Evolutionary conservation across 2,113 vertebrate genomes (phyloP).

Genomic region (Rhizomys pruinosus): DNA sequence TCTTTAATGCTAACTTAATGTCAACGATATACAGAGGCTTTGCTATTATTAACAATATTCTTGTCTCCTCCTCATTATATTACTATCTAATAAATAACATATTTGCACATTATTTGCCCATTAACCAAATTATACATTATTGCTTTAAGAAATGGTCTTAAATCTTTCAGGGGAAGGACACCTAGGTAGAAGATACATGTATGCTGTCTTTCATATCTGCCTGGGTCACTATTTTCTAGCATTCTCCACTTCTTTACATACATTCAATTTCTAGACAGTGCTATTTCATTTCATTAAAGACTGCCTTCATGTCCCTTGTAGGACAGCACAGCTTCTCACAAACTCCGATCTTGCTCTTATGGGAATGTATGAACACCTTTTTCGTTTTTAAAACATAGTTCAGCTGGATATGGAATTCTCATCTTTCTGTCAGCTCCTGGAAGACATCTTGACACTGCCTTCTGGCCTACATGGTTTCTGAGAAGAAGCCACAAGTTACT

Average conservation of each 20-base stretch:
- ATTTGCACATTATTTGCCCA: not conserved
- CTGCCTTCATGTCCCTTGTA: not conserved
- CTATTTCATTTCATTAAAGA: slow-evolving; percentile 4
- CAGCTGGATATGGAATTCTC: slow-evolving; percentile 56
- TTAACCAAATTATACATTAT: slow-evolving; percentile 1
- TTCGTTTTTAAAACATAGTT: slow-evolving; percentile 45
- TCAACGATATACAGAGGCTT: not conserved
- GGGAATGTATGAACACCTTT: not conserved
- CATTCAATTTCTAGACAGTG: slow-evolving; percentile 6
- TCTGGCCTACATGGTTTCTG: not conserved
- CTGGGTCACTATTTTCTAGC: not conserved
- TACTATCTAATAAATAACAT: slow-evolving; percentile 17
- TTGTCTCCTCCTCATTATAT: not conserved
- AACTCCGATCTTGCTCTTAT: not conserved
- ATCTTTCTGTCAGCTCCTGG: not conserved
- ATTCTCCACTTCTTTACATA: not conserved
- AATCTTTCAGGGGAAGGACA: slow-evolving; percentile 10
- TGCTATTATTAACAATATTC: not conserved
- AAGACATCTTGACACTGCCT: not conserved
- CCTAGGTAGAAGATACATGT: not conserved
- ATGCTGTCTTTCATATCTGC: not conserved
- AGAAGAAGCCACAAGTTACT: not conserved
- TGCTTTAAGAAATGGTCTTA: slow-evolving; percentile 35
- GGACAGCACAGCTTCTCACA: not conserved
- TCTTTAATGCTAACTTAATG: slow-evolving; percentile 22